Percentiles rank a stretch among this genome's conserved stretches.
phyloP scores from a whole-genome alignment of 2,113 vertebrate genomes.

The Cynocephalus volans region DNA sequence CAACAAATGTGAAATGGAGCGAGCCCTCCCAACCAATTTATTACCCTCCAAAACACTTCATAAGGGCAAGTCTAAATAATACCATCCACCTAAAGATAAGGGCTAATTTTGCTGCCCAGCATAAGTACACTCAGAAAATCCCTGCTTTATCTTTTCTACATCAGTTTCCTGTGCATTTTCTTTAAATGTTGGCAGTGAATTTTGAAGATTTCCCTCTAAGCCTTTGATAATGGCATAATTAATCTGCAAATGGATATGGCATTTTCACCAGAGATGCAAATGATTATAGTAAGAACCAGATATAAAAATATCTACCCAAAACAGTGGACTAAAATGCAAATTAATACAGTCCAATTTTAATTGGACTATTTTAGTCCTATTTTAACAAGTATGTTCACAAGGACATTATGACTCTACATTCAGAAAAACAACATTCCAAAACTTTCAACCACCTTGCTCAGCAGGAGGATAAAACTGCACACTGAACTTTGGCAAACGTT shows the following conservation, averaged over 20 bases:
- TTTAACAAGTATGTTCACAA: constrained; percentile 67
- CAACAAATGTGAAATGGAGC: background rate
- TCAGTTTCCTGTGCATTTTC: background rate
- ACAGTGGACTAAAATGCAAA: constrained; percentile 65
- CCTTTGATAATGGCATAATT: constrained; percentile 49
- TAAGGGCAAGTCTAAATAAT: background rate
- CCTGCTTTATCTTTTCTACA: background rate
- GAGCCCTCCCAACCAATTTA: background rate
- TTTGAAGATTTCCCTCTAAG: constrained; percentile 63
- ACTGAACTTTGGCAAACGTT: constrained; percentile 59
- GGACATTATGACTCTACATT: constrained; percentile 62
- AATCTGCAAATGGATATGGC: constrained; percentile 68
- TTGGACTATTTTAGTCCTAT: background rate
- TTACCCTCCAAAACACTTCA: background rate
- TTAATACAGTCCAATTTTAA: constrained; percentile 38
- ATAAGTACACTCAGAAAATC: background rate
- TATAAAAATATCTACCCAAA: constrained; percentile 55
- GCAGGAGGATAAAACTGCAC: background rate
- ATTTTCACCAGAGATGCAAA: constrained; percentile 63
- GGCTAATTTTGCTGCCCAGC: background rate
- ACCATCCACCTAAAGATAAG: background rate
- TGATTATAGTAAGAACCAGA: constrained; percentile 55
- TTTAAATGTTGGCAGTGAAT: constrained; percentile 50
- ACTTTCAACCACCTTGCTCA: constrained; percentile 71
- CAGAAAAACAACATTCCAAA: constrained; percentile 70